These are phyloP conservation scores for Drosophila acutilabella DNA, from an alignment of 2,888 invertebrate species.

Conservation along the genomic window DNA sequence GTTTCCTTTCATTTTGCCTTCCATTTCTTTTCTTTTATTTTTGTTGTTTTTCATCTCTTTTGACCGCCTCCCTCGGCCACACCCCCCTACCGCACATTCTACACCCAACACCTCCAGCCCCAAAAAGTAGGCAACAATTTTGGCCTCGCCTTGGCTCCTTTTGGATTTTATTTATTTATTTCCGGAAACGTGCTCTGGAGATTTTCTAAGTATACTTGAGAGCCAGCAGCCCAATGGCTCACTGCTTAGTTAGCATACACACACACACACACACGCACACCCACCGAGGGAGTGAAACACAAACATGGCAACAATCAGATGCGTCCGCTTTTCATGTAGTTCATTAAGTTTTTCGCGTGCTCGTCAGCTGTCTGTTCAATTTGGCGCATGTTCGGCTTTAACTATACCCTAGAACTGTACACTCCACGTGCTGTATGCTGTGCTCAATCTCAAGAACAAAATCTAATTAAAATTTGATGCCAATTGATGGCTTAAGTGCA, in stretches of 20 bases:
- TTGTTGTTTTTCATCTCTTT: constrained; percentile 17
- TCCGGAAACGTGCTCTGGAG: constrained; percentile 76
- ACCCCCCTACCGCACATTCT: not conserved
- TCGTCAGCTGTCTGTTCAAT: constrained; percentile 27
- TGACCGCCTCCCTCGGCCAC: constrained; percentile 10
- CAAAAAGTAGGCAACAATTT: constrained; percentile 39
- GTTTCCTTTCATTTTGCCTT: constrained; percentile 49
- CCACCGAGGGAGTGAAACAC: constrained; percentile 3
- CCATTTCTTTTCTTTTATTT: constrained; percentile 12
- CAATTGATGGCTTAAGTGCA: not conserved
- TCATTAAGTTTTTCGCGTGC: constrained; percentile 75
- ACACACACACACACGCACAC: constrained; percentile 18
- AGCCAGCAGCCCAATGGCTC: constrained; percentile 35
- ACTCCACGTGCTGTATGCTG: not conserved
- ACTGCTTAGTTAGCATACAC: constrained; percentile 60
- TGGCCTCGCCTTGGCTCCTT: constrained; percentile 38
- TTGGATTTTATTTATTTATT: constrained; percentile 79
- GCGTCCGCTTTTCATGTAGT: constrained; percentile 65
- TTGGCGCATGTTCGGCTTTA: not conserved
- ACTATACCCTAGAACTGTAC: constrained; percentile 34
- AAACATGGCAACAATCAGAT: constrained; percentile 51
- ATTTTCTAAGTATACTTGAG: constrained; percentile 63
- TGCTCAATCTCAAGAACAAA: not conserved
- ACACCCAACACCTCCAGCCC: not conserved
- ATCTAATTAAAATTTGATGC: not conserved